Conservation (phyloP, 2,797 vertebrate genomes). For the Arrhamphus sclerolepis region DNA sequence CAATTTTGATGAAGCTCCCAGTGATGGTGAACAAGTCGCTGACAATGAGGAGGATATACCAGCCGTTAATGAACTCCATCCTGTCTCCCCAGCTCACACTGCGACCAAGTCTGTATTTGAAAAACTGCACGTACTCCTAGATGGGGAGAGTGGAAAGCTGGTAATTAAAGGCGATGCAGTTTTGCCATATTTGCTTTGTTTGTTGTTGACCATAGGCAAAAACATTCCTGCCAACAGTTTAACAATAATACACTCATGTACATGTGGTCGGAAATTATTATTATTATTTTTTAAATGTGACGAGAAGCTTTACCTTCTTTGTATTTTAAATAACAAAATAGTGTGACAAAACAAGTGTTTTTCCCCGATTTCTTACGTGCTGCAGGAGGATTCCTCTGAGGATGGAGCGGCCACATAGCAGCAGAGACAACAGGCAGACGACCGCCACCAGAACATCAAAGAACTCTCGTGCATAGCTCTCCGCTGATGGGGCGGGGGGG, state of each 20-base stretch:
- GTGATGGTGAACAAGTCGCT: conserved; percentile 90
- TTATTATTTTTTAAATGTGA: no score
- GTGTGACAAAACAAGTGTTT: background rate
- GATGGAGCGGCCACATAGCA: conserved; percentile 90
- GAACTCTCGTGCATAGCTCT: conserved; percentile 84
- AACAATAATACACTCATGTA: no score
- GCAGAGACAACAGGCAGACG: conserved; percentile 86
- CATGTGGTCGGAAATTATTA: no score
- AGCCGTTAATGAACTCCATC: conserved; percentile 92
- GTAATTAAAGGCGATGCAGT: background rate
- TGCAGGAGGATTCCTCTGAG: conserved; percentile 88
- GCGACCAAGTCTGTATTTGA: conserved; percentile 69
- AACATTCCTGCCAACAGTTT: no score
- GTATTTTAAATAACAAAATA: background rate
- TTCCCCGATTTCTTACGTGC: conserved; percentile 70
- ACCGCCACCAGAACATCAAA: conserved; percentile 88
- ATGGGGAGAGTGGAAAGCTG: background rate
- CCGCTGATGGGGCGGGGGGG: conserved; percentile 71
- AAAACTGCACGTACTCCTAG: conserved; percentile 89
- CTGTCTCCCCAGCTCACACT: conserved; percentile 82
- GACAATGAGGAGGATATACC: conserved; percentile 92
- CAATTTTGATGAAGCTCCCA: conserved; percentile 92
- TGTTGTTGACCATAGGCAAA: no score
- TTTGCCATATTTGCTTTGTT: no score
- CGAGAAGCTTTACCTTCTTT: no score